These are phyloP conservation scores for Ornithoptera priamus DNA, from an alignment of 2,888 invertebrate genomes.

Conservation along the genomic window DNA sequence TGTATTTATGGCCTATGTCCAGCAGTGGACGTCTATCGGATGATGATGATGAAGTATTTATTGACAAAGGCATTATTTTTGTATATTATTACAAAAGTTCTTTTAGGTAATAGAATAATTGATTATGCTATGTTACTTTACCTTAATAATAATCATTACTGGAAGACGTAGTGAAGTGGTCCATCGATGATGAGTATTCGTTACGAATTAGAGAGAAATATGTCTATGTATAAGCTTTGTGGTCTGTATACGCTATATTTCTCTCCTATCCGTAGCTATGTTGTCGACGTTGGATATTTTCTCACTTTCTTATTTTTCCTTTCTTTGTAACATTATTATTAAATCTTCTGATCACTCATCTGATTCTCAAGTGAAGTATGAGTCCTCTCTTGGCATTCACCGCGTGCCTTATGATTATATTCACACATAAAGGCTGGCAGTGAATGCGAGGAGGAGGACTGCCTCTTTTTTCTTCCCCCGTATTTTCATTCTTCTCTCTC, in stretches of 20 bases:
- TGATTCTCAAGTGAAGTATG: constrained; percentile 44
- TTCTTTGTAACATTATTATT: neutral
- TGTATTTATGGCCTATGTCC: no score
- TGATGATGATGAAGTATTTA: neutral
- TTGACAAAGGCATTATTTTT: neutral
- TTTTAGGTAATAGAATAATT: neutral
- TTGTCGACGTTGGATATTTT: neutral
- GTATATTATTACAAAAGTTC: no score
- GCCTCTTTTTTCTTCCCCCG: constrained; percentile 31
- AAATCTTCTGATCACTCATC: neutral
- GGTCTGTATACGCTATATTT: constrained; percentile 8
- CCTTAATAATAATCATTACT: neutral
- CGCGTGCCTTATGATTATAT: constrained; percentile 97
- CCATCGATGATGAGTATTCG: neutral
- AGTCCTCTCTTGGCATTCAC: constrained; percentile 99
- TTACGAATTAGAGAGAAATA: constrained; percentile 10
- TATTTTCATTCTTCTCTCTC: neutral
- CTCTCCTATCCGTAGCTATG: constrained; percentile 3
- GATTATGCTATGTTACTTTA: neutral
- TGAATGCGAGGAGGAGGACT: constrained; percentile 95
- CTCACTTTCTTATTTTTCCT: constrained; percentile 12
- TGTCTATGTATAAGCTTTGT: neutral
- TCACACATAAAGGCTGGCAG: constrained; percentile 94
- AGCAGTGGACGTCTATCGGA: no score
- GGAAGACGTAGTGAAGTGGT: neutral